Evolutionary conservation across 2,113 vertebrate species (phyloP).

Genomic region (Cnemophilus loriae): DNA sequence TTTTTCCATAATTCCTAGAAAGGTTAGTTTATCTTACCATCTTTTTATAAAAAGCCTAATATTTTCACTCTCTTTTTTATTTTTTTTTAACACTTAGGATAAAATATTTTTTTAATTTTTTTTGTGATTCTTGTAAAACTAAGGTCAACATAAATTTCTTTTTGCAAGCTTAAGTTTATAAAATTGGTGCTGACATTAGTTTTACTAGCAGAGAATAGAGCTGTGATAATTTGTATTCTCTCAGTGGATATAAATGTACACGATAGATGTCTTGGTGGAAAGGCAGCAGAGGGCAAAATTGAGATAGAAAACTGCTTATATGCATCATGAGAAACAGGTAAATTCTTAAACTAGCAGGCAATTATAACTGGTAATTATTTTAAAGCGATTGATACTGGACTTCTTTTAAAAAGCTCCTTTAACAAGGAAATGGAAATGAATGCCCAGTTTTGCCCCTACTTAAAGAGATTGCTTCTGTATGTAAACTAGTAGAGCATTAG

Average conservation of each 20-base stretch:
- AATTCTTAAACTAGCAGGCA: not conserved
- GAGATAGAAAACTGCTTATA: not conserved
- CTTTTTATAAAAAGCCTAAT: not conserved
- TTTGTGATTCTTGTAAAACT: not conserved
- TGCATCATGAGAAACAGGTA: not conserved
- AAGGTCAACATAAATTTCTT: not conserved
- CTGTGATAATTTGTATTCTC: not conserved
- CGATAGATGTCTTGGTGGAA: not conserved
- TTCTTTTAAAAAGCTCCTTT: not conserved
- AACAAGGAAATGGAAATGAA: not conserved
- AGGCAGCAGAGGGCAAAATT: not conserved
- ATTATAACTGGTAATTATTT: not conserved
- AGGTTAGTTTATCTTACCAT: not conserved
- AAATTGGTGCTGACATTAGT: not conserved
- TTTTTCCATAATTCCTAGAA: not conserved
- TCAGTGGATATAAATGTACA: not conserved
- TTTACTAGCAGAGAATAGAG: not conserved
- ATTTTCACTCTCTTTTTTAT: rapidly evolving
- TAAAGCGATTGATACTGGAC: not conserved
- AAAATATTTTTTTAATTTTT: too few species aligned
- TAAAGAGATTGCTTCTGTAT: not conserved
- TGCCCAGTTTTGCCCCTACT: not conserved
- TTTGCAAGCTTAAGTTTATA: not conserved
- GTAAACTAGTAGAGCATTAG: not conserved
- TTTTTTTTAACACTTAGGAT: not conserved